Base-by-base conservation (phyloP, 1,140 invertebrate genomes). In the Varroa destructor region DNA sequence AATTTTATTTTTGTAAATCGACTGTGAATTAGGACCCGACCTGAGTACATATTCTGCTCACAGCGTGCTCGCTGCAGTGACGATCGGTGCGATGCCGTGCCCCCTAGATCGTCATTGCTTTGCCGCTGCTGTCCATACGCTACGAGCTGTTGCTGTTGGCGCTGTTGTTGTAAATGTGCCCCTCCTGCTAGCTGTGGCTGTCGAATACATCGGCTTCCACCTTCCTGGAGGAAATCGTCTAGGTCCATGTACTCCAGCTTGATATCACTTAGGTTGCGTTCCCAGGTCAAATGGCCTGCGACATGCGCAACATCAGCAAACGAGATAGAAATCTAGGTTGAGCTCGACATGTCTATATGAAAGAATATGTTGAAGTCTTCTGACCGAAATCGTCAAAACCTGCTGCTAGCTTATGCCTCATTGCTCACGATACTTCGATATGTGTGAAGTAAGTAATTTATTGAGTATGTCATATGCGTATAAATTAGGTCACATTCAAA, bases 221-320 rank as follows among this genome's bases (percentile, higher is more conserved):
- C 94, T 81, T 94, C 91, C 75, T 88, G 89, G 75, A 96, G 85
- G 82, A 96, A 95, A 82, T 94, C 91, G 82, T 96, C 92, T 82
- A 96, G 83, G 82, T 95, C 92, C 83, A 94, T 90, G 81, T 93
- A 94, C 87, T 92, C 85, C 77, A 88, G 89, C 86, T 94, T 94
- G 83, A 95, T 89, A 84, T 93, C 90, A 79, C 88, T 86, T 76
- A 88, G 81, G 74, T 89, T 89, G 82, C 93, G 93, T 81, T 94
- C 90, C 92, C 92, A 95, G 46, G 40, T 40, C 2, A 67, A 12
- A 14, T 67, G 61, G 37, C 61, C 61, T 67, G 61, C 12, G 36
- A 67, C 14, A 40, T 40, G 46, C 46, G 8, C 4, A 51, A 12
- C 8, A 37, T 37, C 12, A 36, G 4, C 57, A 58, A 42, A 58